Conservation (phyloP, 2,888 invertebrate genomes). For the Tetropium fuscum region DNA sequence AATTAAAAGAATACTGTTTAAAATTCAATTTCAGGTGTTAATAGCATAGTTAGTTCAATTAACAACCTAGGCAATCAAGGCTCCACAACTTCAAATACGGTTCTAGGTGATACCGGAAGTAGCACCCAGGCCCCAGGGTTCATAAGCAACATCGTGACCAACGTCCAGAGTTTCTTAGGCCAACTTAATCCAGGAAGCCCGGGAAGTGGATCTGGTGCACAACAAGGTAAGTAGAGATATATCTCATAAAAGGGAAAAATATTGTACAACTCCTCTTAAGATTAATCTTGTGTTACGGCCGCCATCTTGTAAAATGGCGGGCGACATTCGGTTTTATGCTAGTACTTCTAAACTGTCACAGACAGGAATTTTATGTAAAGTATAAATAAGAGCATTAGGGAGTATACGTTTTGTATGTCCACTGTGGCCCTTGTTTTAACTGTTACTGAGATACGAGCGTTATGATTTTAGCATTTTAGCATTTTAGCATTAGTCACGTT, state of each 20-base stretch:
- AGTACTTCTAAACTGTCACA: no score
- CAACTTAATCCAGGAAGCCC: conserved; percentile 28
- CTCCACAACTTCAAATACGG: conserved; percentile 40
- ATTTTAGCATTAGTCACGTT: no score
- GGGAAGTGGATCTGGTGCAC: conserved; percentile 24
- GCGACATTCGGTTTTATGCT: no score
- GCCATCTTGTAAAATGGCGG: no score
- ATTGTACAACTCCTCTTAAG: not conserved
- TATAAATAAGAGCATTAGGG: no score
- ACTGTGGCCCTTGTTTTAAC: no score
- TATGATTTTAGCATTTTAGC: no score
- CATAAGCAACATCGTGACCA: conserved; percentile 37
- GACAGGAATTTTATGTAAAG: no score
- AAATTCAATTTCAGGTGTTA: conserved; percentile 40
- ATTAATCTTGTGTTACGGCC: no score
- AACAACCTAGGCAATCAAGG: conserved; percentile 34
- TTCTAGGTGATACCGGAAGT: conserved; percentile 44
- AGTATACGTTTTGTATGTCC: no score
- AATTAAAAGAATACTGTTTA: not conserved
- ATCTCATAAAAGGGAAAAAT: not conserved
- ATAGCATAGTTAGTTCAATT: conserved; percentile 41
- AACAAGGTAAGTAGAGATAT: conserved; percentile 38
- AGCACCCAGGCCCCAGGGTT: conserved; percentile 27
- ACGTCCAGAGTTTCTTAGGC: conserved; percentile 44
- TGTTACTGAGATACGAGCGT: no score